phyloP scores from a whole-genome alignment of 37 sponge, comb jelly and placozoan genomes.

The Hormiphora californensis region DNA sequence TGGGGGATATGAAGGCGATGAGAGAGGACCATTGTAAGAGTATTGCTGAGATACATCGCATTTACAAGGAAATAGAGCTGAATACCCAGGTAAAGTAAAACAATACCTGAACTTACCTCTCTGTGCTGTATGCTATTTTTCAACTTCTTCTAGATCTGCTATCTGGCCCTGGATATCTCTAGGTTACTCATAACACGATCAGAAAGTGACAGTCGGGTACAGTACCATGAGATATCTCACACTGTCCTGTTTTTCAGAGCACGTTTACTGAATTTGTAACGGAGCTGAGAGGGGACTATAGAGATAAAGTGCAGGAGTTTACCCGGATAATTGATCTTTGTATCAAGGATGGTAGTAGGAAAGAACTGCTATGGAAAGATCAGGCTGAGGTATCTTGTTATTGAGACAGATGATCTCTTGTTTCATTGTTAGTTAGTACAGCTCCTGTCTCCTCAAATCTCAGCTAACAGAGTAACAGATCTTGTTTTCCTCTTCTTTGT shows the following conservation, averaged over 20 bases:
- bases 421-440: no score
- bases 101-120: no score
- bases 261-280: constrained; percentile 53
- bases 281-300: constrained; percentile 9
- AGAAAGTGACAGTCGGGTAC: no score
- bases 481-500: no score
- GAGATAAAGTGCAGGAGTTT: constrained; percentile 13
- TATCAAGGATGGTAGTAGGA: constrained; percentile 13
- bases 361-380: neutral
- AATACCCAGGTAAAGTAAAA: constrained; percentile 10
- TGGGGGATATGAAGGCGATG: constrained; percentile 13
- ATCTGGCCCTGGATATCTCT: no score
- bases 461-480: no score
- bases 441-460: no score
- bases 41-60: neutral
- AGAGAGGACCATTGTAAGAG: constrained; percentile 11
- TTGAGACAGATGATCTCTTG: no score
- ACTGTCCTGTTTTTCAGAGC: neutral
- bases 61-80: constrained; percentile 19
- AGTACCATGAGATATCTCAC: neutral
- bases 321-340: constrained; percentile 38
- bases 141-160: no score
- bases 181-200: no score
- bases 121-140: no score
- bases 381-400: constrained; percentile 50